Conservation (phyloP, 2,888 invertebrate species). For the Tenthredo livida region DNA sequence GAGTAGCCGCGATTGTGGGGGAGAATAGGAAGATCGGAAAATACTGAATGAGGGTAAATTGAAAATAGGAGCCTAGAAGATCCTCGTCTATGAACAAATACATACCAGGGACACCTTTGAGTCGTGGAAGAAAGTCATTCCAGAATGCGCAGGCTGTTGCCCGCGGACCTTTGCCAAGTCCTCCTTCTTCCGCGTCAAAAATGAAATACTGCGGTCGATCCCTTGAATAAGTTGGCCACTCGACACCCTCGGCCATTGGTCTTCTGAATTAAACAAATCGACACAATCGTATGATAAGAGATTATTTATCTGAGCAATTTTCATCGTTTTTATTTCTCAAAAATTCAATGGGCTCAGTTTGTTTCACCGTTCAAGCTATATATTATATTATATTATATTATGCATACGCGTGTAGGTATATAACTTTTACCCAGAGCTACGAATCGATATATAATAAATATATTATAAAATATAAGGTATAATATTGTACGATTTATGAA, state of each 20-base stretch:
- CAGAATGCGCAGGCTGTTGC: constrained; percentile 96
- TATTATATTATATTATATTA: neutral
- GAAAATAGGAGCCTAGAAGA: neutral
- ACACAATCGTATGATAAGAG: neutral
- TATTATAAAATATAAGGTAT: neutral
- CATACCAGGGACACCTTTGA: constrained; percentile 86
- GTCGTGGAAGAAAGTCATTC: constrained; percentile 96
- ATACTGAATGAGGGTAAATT: neutral
- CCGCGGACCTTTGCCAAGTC: constrained; percentile 87
- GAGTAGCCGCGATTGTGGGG: neutral
- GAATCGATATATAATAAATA: neutral
- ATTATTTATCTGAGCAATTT: neutral
- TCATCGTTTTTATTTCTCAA: neutral
- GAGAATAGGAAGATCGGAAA: neutral
- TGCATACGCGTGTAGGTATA: neutral
- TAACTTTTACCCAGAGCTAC: neutral
- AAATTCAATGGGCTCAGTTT: neutral
- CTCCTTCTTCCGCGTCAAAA: constrained; percentile 90
- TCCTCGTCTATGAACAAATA: constrained; percentile 1
- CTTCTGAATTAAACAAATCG: constrained; percentile 71
- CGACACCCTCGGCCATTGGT: constrained; percentile 83
- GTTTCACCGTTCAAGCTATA: neutral
- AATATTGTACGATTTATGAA: neutral
- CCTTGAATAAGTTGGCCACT: constrained; percentile 94
- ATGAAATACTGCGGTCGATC: constrained; percentile 94